A percentile compares a stretch with the other conserved stretches of the same genome.
These are phyloP conservation scores for Gnathonemus longibarbis DNA, from an alignment of 2,113 vertebrate genomes.

Conservation along the genomic window DNA sequence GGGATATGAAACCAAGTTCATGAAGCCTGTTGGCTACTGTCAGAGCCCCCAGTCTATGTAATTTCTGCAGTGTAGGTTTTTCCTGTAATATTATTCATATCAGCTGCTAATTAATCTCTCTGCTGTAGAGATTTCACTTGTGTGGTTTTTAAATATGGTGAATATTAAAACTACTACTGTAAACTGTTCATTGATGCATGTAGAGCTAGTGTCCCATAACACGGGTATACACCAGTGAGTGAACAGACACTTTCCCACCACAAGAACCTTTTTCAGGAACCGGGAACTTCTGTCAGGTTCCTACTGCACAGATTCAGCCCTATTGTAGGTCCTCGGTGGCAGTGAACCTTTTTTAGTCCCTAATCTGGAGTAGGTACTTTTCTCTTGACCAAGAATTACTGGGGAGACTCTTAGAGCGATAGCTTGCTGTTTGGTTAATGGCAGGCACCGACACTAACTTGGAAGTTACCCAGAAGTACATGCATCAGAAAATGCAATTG, in stretches of 20 bases:
- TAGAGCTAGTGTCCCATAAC: constrained; percentile 15
- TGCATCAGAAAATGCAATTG: not conserved
- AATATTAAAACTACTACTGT: constrained; percentile 30
- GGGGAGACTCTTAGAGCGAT: not conserved
- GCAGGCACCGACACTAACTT: not conserved
- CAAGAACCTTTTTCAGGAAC: not conserved
- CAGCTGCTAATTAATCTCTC: constrained; percentile 3
- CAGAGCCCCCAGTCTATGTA: not conserved
- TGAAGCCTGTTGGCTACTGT: not conserved
- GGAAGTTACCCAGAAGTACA: not conserved
- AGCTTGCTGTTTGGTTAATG: not conserved
- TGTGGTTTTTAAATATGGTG: constrained; percentile 31
- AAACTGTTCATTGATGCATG: constrained; percentile 27
- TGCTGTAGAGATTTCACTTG: not conserved
- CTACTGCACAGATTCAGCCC: not conserved
- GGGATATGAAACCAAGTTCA: not conserved
- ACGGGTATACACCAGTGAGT: constrained; percentile 9
- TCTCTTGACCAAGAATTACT: not conserved
- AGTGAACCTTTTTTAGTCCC: not conserved
- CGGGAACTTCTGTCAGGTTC: not conserved
- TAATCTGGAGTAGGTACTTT: not conserved
- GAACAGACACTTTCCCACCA: not conserved
- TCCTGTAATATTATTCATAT: not conserved
- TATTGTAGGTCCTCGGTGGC: not conserved
- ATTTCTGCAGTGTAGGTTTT: not conserved